These are phyloP conservation scores for Deroplatys truncata DNA, from an alignment of 2,888 invertebrate genomes.

Conservation along the genomic window DNA sequence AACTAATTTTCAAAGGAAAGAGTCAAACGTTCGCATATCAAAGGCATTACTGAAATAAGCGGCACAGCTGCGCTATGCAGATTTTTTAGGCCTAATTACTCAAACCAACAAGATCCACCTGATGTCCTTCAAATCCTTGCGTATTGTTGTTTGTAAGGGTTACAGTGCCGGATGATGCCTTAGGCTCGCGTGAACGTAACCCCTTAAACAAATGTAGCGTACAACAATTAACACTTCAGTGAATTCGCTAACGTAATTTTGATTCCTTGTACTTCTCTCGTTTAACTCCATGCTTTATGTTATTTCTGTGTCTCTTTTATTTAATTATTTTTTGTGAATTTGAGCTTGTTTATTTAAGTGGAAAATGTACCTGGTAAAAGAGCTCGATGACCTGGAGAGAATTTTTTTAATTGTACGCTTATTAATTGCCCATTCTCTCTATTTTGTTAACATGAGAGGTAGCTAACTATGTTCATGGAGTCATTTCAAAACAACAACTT, in stretches of 20 bases:
- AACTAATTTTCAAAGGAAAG: not conserved
- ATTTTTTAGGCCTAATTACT: no score
- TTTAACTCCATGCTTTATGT: not conserved
- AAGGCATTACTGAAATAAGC: no score
- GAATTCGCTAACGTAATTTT: not conserved
- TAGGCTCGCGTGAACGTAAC: not conserved
- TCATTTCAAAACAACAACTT: not conserved
- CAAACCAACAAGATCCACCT: no score
- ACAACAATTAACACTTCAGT: not conserved
- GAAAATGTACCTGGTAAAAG: not conserved
- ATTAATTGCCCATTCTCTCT: not conserved
- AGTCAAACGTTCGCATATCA: not conserved
- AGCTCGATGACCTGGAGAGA: not conserved
- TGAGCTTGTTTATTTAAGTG: no score
- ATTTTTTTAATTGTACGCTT: not conserved
- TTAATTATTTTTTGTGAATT: not conserved
- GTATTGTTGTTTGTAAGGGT: not conserved
- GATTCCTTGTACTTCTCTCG: not conserved
- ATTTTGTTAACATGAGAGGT: not conserved
- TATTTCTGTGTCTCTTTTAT: not conserved
- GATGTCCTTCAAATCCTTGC: no score
- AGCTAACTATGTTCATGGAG: not conserved
- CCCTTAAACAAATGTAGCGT: no score
- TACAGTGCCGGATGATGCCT: not conserved
- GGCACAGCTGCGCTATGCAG: no score